phyloP scores from a whole-genome alignment of 2,113 vertebrate species.

The Trachemys scripta region DNA sequence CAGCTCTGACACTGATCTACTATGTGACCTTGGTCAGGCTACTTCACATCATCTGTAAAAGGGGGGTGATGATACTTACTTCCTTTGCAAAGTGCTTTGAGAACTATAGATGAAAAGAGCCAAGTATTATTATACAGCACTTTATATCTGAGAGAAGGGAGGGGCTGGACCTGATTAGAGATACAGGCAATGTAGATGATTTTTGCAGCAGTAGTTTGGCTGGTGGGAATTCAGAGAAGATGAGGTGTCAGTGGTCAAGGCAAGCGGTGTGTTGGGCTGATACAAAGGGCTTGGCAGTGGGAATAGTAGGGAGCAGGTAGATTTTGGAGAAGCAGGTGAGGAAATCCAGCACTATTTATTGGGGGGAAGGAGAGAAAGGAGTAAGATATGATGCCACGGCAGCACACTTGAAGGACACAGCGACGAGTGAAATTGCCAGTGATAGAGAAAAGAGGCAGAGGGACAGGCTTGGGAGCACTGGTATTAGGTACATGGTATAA shows the following conservation, averaged over 20 bases:
- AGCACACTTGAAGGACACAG: neutral
- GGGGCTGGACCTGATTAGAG: neutral
- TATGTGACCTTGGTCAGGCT: neutral
- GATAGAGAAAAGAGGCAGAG: neutral
- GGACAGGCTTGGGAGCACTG: neutral
- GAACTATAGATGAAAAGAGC: neutral
- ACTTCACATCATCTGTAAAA: neutral
- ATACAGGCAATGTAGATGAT: neutral
- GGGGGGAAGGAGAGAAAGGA: neutral
- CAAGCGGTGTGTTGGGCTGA: neutral
- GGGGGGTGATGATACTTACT: neutral
- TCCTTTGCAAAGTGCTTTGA: neutral
- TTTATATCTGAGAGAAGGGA: neutral
- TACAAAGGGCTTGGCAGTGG: neutral
- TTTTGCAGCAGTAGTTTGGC: neutral
- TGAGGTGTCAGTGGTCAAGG: neutral
- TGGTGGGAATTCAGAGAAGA: neutral
- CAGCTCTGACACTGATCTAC: neutral
- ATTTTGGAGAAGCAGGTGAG: neutral
- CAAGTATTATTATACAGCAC: neutral
- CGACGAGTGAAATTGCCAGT: neutral
- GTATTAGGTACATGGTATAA: neutral
- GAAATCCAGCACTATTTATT: neutral
- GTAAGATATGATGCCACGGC: neutral
- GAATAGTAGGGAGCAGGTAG: neutral